Percentiles rank a stretch among this genome's conserved stretches.
These are phyloP conservation scores for Pristionchus exspectatus DNA, from an alignment of 2,888 invertebrate species.

Conservation along the genomic window DNA sequence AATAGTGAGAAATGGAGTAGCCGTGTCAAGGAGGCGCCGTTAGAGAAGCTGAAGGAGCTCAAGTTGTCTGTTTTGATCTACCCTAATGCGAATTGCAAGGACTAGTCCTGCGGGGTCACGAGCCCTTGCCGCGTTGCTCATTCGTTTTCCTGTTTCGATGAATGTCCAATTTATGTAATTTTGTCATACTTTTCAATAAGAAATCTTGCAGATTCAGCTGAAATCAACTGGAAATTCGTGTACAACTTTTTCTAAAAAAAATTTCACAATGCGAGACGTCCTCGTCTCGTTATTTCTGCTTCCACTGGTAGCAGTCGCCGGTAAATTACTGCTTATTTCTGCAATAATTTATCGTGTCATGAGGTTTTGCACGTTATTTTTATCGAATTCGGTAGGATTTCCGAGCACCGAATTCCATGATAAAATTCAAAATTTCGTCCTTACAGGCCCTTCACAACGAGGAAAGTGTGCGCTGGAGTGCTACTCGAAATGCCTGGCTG, in stretches of 20 bases:
- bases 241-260: neutral
- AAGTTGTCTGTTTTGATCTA: constrained; percentile 28
- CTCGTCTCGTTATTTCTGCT: neutral
- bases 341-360: too few species aligned
- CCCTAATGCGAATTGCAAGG: neutral
- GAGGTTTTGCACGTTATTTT: too few species aligned
- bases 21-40: neutral
- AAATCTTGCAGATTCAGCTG: neutral
- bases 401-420: too few species aligned
- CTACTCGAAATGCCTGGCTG: constrained; percentile 48
- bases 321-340: neutral
- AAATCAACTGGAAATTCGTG: neutral
- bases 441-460: constrained; percentile 44
- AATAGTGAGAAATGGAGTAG: neutral
- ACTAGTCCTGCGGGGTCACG: neutral
- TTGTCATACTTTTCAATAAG: neutral
- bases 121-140: neutral
- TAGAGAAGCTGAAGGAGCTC: neutral
- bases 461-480: constrained; percentile 55
- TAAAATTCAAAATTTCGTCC: too few species aligned
- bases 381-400: too few species aligned
- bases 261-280: neutral
- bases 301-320: neutral
- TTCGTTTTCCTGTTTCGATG: neutral
- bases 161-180: neutral